These are phyloP conservation scores for Aptenodytes patagonicus DNA, from an alignment of 2,113 vertebrate genomes.

Conservation along the genomic window DNA sequence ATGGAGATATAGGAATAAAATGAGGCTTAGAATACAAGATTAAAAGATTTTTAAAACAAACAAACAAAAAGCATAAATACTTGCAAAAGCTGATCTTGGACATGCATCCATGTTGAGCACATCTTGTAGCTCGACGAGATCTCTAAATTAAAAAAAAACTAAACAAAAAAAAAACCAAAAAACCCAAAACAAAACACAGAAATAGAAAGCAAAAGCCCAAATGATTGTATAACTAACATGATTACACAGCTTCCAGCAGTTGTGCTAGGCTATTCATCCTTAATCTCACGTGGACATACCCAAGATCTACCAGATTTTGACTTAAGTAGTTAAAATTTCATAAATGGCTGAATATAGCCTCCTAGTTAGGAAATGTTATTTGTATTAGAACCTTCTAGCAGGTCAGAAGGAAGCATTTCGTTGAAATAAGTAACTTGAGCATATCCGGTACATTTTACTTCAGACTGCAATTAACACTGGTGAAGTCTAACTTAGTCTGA, in stretches of 20 bases:
- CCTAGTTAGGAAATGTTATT: background rate
- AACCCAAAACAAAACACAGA: too few species aligned
- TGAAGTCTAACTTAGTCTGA: background rate
- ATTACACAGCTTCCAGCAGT: background rate
- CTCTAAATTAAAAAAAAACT: background rate
- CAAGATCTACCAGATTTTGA: background rate
- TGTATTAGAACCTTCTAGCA: background rate
- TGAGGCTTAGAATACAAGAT: background rate
- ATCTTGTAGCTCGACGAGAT: background rate
- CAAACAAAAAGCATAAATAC: background rate
- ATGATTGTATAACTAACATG: background rate
- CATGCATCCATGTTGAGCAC: background rate
- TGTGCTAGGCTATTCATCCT: background rate
- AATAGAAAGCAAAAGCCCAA: too few species aligned
- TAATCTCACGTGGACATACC: background rate
- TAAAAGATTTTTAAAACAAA: background rate
- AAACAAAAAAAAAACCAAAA: background rate
- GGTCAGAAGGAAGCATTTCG: background rate
- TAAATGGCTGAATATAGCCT: background rate
- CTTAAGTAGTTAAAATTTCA: conserved; percentile 4
- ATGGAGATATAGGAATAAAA: background rate
- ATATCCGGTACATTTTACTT: background rate
- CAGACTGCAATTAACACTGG: background rate
- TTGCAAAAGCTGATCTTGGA: background rate
- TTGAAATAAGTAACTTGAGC: background rate